These are phyloP conservation scores for Crocidura indochinensis DNA, from an alignment of 2,797 vertebrate genomes.

Conservation along the genomic window DNA sequence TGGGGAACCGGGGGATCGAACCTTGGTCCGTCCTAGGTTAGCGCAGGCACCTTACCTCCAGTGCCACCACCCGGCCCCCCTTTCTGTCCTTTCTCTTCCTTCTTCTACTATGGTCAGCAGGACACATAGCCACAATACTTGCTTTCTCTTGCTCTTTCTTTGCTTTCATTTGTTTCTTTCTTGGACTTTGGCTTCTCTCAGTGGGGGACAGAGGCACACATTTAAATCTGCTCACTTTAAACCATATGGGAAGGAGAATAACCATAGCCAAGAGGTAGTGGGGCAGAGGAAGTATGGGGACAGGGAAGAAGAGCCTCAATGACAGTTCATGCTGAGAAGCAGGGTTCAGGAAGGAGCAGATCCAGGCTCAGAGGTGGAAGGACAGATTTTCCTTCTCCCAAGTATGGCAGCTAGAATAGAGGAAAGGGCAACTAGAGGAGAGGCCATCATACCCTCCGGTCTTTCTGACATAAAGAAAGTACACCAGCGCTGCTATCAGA, in stretches of 20 bases:
- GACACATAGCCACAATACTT: fast-evolving
- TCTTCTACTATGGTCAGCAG: background rate
- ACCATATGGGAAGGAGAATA: background rate
- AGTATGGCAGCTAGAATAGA: background rate
- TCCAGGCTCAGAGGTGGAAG: no score
- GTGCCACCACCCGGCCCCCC: no score
- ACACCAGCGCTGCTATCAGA: background rate
- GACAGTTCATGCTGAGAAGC: background rate
- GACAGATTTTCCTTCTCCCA: background rate
- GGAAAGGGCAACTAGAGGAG: background rate
- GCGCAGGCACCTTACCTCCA: no score
- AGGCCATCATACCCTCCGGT: constrained; percentile 54
- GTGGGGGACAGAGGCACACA: background rate
- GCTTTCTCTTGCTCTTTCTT: background rate
- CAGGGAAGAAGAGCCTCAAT: background rate
- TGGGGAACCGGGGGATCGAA: no score
- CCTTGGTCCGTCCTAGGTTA: no score
- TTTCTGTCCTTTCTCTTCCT: no score
- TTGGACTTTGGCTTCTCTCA: background rate
- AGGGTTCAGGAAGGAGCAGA: no score
- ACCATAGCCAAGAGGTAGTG: background rate
- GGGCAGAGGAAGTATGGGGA: background rate
- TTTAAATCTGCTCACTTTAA: background rate
- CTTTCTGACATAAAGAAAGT: constrained; percentile 43
- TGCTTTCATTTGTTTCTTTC: constrained; percentile 31